Evolutionary conservation across 2,888 invertebrate species (phyloP), one percentile per base, ranked within the genome.

Genomic region (Chorisops tibialis): DNA sequence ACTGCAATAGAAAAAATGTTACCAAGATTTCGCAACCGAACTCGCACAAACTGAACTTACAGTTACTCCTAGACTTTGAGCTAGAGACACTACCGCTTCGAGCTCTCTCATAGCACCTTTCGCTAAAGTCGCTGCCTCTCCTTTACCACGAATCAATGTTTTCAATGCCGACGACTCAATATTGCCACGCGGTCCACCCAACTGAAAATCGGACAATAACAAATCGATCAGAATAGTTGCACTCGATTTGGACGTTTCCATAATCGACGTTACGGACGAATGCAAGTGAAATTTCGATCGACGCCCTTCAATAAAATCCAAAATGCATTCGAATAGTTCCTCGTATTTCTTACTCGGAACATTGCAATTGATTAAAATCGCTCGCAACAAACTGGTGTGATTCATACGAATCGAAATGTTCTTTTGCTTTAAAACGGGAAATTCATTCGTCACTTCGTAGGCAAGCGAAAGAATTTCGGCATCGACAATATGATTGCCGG

Each of bases 401-500:
- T 93, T 94, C 63, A 95, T 75, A 59, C 87, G 85, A 61, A 93
- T 82, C 7, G 82, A 78, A 61, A 89, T 85, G 71, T 85, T 86
- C 41, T 86, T 82, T 37, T 83, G 84, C 61, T 83, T 81, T 2
- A 88, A 74, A 4, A 81, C 80, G 0, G 88, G 85, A 67, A 91
- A 81, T 70, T 87, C 86, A 59, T 83, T 83, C 45, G 89, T 81
- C 45, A 91, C 83, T 76, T 92, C 88, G 74, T 86, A 86, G 0
- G 89, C 87, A 0, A 93, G 84, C 1, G 87, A 86, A 9, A 96
- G 78, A 0, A 95, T 76, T 73, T 97, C 96, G 0, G 93, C 93
- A 72, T 96, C 96, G 0, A 89, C 83, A 78, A 93, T 83, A 30
- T 90, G 79, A 68, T 87, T 85, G 81, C 87, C 87, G 62, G 84